phyloP scores from a whole-genome alignment of 2,797 vertebrate genomes.

The Anguilla megastoma region DNA sequence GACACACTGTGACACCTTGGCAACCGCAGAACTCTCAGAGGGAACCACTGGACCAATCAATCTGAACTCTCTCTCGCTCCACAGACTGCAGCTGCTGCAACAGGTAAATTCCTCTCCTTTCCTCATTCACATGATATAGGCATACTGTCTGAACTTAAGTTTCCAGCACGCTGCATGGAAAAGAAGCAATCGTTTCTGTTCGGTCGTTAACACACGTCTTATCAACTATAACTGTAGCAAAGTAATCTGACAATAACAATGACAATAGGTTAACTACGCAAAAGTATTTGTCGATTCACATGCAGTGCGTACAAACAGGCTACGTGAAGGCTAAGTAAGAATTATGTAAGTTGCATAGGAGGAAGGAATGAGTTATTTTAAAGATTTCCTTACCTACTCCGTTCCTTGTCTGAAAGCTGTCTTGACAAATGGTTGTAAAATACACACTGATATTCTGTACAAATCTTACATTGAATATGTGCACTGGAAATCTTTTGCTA shows the following conservation, averaged over 20 bases:
- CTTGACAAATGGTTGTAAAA: not conserved
- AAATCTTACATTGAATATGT: not conserved
- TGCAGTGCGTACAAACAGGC: not conserved
- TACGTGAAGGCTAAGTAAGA: constrained; percentile 41
- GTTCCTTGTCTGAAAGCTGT: not conserved
- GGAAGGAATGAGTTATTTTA: constrained; percentile 9
- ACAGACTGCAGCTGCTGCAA: constrained; percentile 33
- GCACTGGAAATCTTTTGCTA: not conserved
- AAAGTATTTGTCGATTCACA: not conserved
- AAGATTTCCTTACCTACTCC: not conserved
- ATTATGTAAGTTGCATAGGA: constrained; percentile 58
- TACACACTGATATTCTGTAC: not conserved
- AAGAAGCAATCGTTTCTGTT: not conserved
- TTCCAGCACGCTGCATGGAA: constrained; percentile 51
- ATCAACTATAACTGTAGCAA: not conserved
- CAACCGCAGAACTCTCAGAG: constrained; percentile 42
- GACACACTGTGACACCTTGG: constrained; percentile 45
- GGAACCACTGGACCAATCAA: constrained; percentile 34
- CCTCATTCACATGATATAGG: constrained; percentile 44
- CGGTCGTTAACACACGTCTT: not conserved
- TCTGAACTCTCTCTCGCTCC: constrained; percentile 28
- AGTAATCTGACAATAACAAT: not conserved
- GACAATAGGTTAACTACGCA: not conserved
- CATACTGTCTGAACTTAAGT: constrained; percentile 32
- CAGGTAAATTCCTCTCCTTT: constrained; percentile 52